Conservation (phyloP, 2,113 vertebrate species). For the Phaethornis superciliosus region DNA sequence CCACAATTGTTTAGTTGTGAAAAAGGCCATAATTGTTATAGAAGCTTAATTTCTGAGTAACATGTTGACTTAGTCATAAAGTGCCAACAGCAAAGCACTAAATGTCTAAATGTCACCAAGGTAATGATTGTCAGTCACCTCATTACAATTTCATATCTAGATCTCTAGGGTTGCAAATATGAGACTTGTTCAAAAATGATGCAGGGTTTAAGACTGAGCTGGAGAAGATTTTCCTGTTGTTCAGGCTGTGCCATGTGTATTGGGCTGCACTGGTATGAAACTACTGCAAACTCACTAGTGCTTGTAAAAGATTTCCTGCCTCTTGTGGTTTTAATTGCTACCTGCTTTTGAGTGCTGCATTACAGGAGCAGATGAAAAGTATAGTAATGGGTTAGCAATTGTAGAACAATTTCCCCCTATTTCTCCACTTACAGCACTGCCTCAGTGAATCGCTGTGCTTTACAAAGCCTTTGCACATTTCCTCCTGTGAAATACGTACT, state of each 20-base stretch:
- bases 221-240: background rate
- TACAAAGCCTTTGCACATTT: background rate
- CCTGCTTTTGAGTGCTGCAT: background rate
- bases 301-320: background rate
- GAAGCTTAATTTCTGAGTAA: slow-evolving; percentile 56
- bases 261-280: background rate
- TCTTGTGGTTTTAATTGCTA: background rate
- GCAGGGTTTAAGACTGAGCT: background rate
- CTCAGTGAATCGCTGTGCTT: background rate
- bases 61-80: slow-evolving; percentile 55
- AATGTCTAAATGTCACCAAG: slow-evolving; percentile 37
- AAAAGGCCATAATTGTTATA: background rate
- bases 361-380: background rate
- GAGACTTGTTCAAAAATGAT: background rate
- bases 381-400: background rate
- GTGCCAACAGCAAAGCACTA: slow-evolving; percentile 18
- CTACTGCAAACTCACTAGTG: background rate
- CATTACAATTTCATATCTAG: slow-evolving; percentile 43
- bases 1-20: background rate
- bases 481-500: background rate
- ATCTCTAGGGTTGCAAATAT: slow-evolving; percentile 38
- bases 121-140: slow-evolving; percentile 39
- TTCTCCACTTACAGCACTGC: background rate
- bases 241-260: background rate
- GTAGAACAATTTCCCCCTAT: background rate